Conservation (phyloP, 2,888 invertebrate species). For the Mythimna loreyi region DNA sequence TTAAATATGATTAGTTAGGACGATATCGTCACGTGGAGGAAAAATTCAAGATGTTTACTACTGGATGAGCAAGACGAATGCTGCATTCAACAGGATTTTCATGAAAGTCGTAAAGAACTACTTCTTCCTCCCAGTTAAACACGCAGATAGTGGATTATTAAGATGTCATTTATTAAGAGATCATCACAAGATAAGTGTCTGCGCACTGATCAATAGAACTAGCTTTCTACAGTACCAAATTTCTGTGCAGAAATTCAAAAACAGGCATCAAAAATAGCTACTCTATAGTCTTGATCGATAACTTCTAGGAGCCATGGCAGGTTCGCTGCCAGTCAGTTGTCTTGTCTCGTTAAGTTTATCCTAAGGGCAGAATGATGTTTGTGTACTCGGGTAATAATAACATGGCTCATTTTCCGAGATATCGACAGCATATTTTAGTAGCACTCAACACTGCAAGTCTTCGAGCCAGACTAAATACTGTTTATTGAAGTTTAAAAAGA, state of each 20-base stretch:
- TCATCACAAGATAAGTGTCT: neutral
- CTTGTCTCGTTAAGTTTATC: slow-evolving; percentile 11
- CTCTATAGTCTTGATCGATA: neutral
- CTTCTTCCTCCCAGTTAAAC: neutral
- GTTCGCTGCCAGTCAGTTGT: slow-evolving; percentile 1
- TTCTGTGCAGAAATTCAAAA: neutral
- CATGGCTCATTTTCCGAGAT: slow-evolving; percentile 19
- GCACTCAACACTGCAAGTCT: neutral
- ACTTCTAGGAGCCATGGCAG: neutral
- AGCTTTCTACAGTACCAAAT: neutral
- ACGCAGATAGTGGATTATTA: neutral
- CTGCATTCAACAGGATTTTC: neutral
- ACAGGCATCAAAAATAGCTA: neutral
- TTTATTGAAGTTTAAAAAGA: neutral
- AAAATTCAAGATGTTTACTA: neutral
- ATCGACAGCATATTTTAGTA: slow-evolving; percentile 20
- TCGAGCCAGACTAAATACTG: slow-evolving; percentile 8
- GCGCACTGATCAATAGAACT: neutral
- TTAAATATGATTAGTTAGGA: no score
- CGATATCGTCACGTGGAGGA: no score
- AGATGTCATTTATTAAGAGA: no score
- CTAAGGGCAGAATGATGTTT: slow-evolving; percentile 14
- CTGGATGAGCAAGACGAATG: neutral
- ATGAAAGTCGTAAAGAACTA: neutral
- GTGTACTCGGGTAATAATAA: slow-evolving; percentile 12